Evolutionary conservation across 2,113 vertebrate genomes (phyloP).

Genomic region (Copsychus sechellarum): DNA sequence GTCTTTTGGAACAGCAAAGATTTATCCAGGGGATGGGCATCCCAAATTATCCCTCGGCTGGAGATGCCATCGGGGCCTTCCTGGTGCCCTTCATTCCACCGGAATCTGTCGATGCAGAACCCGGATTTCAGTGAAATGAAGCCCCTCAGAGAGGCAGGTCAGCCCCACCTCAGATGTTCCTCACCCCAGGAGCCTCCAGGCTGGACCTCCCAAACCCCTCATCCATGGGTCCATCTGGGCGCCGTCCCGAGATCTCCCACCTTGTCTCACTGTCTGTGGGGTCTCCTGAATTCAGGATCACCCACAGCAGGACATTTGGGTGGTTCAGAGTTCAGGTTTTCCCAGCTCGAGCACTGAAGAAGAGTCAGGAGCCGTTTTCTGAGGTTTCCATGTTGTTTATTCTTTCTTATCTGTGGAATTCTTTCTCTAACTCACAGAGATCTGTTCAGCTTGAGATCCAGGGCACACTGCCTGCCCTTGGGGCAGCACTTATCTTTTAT

Average conservation of each 20-base stretch:
- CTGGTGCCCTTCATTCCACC: slow-evolving; percentile 70
- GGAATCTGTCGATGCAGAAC: slow-evolving; percentile 36
- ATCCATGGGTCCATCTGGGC: accelerated
- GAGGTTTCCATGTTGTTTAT: too few relatives aligned
- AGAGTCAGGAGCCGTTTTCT: too few relatives aligned
- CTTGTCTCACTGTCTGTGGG: too few relatives aligned
- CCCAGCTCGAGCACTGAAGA: too few relatives aligned
- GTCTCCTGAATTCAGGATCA: too few relatives aligned
- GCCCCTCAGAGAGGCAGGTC: slow-evolving; percentile 15
- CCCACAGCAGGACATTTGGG: too few relatives aligned
- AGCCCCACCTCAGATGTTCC: background rate
- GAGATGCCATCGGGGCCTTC: background rate
- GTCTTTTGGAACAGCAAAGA: background rate
- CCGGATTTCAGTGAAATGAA: slow-evolving; percentile 69
- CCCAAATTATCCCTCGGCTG: background rate
- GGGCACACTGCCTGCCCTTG: too few relatives aligned
- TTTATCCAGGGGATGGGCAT: background rate
- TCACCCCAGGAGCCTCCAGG: background rate
- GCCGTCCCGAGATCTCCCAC: accelerated
- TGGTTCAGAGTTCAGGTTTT: too few relatives aligned
- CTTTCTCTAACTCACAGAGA: too few relatives aligned
- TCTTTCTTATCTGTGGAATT: too few relatives aligned
- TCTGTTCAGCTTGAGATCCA: too few relatives aligned
- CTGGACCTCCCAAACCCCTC: background rate
- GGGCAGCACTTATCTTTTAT: too few relatives aligned